Base-by-base conservation (phyloP, 2,888 invertebrate species). In the Erebia epiphron region DNA sequence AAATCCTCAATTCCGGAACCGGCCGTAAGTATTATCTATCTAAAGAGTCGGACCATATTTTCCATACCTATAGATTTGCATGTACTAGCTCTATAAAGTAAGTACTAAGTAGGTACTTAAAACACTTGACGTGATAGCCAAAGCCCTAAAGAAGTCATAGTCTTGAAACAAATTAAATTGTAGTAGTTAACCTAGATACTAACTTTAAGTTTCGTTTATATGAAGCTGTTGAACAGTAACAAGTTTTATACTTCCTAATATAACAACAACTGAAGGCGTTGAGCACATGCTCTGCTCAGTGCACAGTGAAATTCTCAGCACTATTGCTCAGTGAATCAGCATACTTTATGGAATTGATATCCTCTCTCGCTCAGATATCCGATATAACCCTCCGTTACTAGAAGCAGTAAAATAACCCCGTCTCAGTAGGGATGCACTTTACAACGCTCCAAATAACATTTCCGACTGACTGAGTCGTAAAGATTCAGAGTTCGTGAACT, bases 361-460 rank as follows among this genome's bases (percentile, higher is more conserved):
- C n/a, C n/a, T n/a, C n/a, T n/a, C n/a, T n/a, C n/a, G 49, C 46
- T 54, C 46, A 62, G 61, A 72, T 72, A 67, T 49, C 66, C 69
- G 63, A 35, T 35, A 69, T 67, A 72, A 67, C 66, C 57, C 62
- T 50, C 61, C 65, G 62, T 54, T 64, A 60, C 58, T 57, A 64
- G 54, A 56, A 7, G 43, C 65, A 56, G 56, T 65, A 43, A 67
- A 62, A 52, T 69, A 69, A 68, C 18, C 69, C 69, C 26, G 66
- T 65, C 56, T 65, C 65, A 54, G 49, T 13, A 21, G 62, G 54
- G 56, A 56, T 67, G 68, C 74, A 71, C 73, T 75, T 69, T 71
- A 73, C 71, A 67, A 71, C 65, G 73, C 73, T 71, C 69, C 74
- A 69, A 75, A 75, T 73, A 74, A 71, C 73, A 73, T 74, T 74